These are phyloP conservation scores for Oostethus manadensis DNA, from an alignment of 2,113 vertebrate genomes.

Conservation along the genomic window DNA sequence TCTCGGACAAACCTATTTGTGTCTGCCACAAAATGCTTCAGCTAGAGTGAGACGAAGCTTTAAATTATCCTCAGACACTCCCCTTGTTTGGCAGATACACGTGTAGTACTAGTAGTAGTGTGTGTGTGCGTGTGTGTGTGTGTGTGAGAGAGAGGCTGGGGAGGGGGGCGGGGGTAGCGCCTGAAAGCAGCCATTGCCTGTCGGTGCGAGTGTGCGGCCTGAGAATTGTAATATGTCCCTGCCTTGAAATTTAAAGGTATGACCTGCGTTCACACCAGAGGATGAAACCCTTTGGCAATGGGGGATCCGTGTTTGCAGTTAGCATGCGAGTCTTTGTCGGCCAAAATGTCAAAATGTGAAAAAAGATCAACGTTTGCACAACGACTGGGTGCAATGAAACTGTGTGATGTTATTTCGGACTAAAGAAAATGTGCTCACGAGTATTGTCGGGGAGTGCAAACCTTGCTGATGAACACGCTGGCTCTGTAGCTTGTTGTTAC, in stretches of 20 bases:
- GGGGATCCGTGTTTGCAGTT: background rate
- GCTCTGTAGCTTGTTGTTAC: no score
- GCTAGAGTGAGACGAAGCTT: conserved; percentile 46
- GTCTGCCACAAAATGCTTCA: conserved; percentile 27
- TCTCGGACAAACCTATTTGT: conserved; percentile 32
- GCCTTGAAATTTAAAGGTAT: conserved; percentile 38
- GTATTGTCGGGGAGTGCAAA: no score
- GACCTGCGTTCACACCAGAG: conserved; percentile 31
- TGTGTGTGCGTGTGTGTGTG: conserved; percentile 6
- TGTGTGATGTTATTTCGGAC: no score
- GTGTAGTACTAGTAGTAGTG: no score
- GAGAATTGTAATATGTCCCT: conserved; percentile 53
- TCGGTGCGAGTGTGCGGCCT: conserved; percentile 18
- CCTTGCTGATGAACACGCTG: no score
- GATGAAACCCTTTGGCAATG: conserved; percentile 24
- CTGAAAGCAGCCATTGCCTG: conserved; percentile 50
- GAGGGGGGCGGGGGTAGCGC: conserved; percentile 18
- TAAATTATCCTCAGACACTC: conserved; percentile 40
- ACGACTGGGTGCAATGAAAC: no score
- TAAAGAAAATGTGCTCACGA: no score
- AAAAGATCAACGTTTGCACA: background rate
- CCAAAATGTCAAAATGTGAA: background rate
- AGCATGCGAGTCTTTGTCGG: background rate
- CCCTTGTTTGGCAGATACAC: conserved; percentile 37
- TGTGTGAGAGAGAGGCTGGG: conserved; percentile 4